phyloP scores from a whole-genome alignment of 2,797 vertebrate genomes.

The Poecilia velifera region DNA sequence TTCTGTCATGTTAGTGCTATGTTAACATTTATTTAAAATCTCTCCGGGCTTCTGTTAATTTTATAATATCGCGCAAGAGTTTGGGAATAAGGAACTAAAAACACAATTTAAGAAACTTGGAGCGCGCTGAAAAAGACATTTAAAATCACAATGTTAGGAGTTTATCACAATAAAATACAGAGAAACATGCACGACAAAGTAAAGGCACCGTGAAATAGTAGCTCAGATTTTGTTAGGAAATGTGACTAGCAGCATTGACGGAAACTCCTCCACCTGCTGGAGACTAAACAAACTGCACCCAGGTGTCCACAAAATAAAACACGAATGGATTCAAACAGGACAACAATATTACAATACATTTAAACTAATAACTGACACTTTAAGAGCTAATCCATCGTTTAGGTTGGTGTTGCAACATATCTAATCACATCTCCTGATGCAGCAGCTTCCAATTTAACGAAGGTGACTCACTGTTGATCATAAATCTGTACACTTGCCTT shows the following conservation, averaged over 20 bases:
- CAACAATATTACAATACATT: background rate
- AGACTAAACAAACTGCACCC: background rate
- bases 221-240: background rate
- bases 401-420: too few relatives aligned
- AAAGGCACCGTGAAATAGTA: background rate
- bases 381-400: background rate
- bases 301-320: background rate
- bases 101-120: background rate
- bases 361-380: background rate
- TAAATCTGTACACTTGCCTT: background rate
- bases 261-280: conserved; percentile 46
- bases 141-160: background rate
- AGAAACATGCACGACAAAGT: background rate
- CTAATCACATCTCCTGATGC: background rate
- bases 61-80: background rate
- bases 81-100: background rate
- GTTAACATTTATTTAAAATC: background rate
- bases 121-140: background rate
- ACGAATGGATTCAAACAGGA: background rate
- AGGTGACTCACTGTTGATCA: background rate
- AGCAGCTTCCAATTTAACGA: background rate
- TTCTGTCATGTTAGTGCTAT: background rate
- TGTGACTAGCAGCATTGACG: background rate
- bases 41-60: background rate
- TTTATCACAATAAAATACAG: background rate